Base-by-base conservation (phyloP, 2,888 invertebrate species). In the Serripes groenlandicus region DNA sequence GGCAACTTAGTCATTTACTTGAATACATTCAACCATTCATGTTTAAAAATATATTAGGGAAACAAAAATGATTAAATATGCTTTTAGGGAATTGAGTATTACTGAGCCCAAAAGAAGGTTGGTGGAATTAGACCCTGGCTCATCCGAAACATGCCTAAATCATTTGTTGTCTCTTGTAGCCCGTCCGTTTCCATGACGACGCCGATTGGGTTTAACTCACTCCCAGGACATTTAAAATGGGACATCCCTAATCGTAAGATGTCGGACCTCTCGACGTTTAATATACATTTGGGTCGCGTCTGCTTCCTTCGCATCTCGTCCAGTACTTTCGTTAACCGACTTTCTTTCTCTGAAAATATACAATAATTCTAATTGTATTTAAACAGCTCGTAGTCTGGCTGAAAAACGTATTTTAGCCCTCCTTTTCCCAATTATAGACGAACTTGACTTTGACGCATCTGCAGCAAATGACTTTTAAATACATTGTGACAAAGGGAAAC, bases 141-240 rank as follows among this genome's bases (percentile, higher is more conserved):
- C 42, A 42, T 11, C 9, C 42, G 18, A 9, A 56, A 7, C 54
- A 2, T 62, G 76, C 81, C 81, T 42, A 84, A 56, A 62, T 88
- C 84, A 15, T 64, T n/a, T 0, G 70, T 60, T 15, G 75, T 37
- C 56, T 88, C 88, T 23, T 75, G 54, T 11, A 77, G 69, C 1
- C 85, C 84, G 5, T 75, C 77, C 9, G 81, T 76, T 34, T 58
- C 58, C 30, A 88, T 83, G 15, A 60, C 42, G 1, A 88, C 79
- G 9, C 79, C 86, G 1, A 88, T 34, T 0, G 83, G 84, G 42
- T 30, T 66, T 11, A 75, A 78, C 35, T 86, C 80, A 30, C 79
- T 75, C 2, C 37, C 80, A 0, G 15, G 21, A 1, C 34, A 21
- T 60, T 88, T 88, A 35, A 88, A 78, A 58, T 83, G 81, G 0